Percentiles rank a stretch among this genome's conserved stretches.
Conservation (phyloP, 2,797 vertebrate species). For the Anguilla marmorata region DNA sequence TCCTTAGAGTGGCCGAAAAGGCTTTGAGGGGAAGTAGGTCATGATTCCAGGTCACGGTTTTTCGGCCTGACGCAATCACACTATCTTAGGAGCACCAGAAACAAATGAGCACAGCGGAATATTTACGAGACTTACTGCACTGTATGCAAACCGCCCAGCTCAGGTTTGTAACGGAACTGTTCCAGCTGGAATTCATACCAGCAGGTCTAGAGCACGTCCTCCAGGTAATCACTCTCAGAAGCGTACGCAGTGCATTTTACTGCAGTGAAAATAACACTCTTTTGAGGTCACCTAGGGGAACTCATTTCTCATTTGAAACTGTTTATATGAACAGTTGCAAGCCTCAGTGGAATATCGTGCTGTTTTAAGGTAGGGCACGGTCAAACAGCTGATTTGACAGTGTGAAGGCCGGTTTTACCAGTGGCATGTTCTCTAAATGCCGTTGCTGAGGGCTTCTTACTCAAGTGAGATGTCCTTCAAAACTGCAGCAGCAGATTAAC, state of each 20-base stretch:
- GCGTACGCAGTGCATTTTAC: neutral
- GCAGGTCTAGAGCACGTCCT: neutral
- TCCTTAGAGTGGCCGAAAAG: neutral
- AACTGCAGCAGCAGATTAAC: neutral
- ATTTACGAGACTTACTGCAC: neutral
- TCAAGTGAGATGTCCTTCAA: conserved; percentile 25
- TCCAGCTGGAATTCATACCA: neutral
- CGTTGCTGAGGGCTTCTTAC: neutral
- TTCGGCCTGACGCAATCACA: neutral
- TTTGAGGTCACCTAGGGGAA: neutral
- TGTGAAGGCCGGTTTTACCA: conserved; percentile 17
- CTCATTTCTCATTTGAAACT: neutral
- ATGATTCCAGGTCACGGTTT: neutral
- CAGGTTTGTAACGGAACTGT: neutral
- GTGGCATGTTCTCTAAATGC: neutral
- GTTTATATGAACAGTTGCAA: neutral
- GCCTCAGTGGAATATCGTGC: neutral
- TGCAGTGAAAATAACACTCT: neutral
- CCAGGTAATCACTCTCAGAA: neutral
- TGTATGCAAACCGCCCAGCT: neutral
- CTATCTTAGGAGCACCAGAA: neutral
- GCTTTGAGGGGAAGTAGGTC: neutral
- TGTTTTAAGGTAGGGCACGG: neutral
- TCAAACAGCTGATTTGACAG: conserved; percentile 12
- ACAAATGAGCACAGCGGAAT: neutral